Percentiles rank a stretch among this genome's conserved stretches.
These are phyloP conservation scores for Dicycla oo DNA, from an alignment of 2,888 invertebrate species.

Conservation along the genomic window DNA sequence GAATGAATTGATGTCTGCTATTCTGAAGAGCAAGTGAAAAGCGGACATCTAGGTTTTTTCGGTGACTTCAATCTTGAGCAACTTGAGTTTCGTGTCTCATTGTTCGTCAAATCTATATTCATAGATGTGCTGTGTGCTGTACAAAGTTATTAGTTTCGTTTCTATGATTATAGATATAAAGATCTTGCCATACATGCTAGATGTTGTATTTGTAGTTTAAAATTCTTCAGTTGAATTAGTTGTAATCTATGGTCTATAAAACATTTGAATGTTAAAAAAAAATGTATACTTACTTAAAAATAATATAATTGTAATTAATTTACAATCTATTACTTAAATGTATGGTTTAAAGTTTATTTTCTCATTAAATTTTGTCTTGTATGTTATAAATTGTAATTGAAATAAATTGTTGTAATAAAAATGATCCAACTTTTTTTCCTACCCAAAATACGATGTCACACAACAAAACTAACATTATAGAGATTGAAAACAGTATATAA, in stretches of 20 bases:
- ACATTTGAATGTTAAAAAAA: constrained; percentile 54
- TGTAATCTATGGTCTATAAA: constrained; percentile 66
- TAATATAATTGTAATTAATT: constrained; percentile 53
- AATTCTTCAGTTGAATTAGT: constrained; percentile 68
- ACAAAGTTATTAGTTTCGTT: constrained; percentile 50
- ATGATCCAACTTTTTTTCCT: constrained; percentile 14
- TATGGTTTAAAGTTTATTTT: constrained; percentile 62
- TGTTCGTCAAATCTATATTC: constrained; percentile 67
- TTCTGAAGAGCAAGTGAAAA: constrained; percentile 88
- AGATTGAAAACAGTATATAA: constrained; percentile 2
- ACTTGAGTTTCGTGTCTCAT: constrained; percentile 72
- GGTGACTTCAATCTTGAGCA: constrained; percentile 60
- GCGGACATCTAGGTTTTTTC: constrained; percentile 39
- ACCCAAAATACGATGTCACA: neutral
- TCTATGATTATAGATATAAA: constrained; percentile 62
- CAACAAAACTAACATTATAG: neutral
- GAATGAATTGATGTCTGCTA: constrained; percentile 92
- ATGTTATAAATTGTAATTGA: constrained; percentile 65
- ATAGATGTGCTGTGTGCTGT: constrained; percentile 68
- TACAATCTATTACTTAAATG: constrained; percentile 58
- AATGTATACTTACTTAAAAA: constrained; percentile 43
- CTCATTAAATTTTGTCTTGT: constrained; percentile 56
- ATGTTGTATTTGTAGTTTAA: constrained; percentile 61
- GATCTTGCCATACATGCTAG: constrained; percentile 60
- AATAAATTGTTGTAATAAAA: constrained; percentile 61